phyloP scores from a whole-genome alignment of 2,797 vertebrate genomes.

The Gallinago nigripennis region DNA sequence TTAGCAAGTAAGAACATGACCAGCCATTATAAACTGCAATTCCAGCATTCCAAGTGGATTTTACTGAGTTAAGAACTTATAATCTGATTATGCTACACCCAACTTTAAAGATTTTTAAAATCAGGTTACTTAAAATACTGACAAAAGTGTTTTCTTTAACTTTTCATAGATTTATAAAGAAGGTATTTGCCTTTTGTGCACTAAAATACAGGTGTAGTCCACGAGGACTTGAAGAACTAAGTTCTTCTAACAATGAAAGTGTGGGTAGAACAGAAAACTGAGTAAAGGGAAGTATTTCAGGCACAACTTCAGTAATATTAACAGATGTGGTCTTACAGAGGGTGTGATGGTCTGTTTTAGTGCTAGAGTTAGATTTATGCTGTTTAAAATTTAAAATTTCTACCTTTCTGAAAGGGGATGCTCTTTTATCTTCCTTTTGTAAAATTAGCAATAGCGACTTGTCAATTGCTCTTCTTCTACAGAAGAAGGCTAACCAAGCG shows the following conservation, averaged over 20 bases:
- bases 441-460: background rate
- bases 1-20: constrained; percentile 70
- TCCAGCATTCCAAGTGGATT: constrained; percentile 69
- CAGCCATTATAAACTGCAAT: constrained; percentile 25
- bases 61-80: constrained; percentile 56
- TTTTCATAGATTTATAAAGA: background rate
- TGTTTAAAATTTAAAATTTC: background rate
- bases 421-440: background rate
- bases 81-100: constrained; percentile 65
- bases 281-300: background rate
- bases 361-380: background rate
- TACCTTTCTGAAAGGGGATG: background rate
- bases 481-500: background rate
- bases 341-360: background rate
- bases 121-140: background rate
- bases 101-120: constrained; percentile 41
- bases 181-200: background rate
- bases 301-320: background rate
- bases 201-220: background rate
- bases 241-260: background rate
- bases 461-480: background rate
- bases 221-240: background rate
- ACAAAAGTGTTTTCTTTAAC: background rate
- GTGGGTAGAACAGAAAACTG: background rate
- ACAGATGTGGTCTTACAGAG: background rate